Base-by-base conservation (phyloP, 2,888 invertebrate species). In the Laspeyria flexula region DNA sequence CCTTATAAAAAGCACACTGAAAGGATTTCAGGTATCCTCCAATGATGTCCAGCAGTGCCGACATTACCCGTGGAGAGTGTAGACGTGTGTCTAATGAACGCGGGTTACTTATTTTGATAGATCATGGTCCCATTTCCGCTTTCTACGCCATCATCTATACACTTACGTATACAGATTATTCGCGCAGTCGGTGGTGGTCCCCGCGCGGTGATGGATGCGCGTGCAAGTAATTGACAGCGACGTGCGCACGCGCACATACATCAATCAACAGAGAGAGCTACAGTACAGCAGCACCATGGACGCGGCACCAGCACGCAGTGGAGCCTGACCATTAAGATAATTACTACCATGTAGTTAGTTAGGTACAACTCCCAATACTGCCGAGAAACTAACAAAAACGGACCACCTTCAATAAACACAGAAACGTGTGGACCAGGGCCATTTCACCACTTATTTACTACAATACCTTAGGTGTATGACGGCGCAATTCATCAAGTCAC, bases 221-320 rank as follows among this genome's bases (percentile, higher is more conserved):
- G 65, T 54, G 69, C 78, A 61, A 68, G 63, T 79, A 80, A 79
- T 79, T 81, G 81, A 79, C 80, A 81, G 79, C 67, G 63, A 65
- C 73, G 49, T 55, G 70, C 55, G 55, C 63, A 60, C 53, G 41
- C 59, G 54, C 60, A 50, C 60, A 48, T 60, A 45, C 58, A 72
- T 72, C 75, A 71, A 64, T 68, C 65, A 60, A 27, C 37, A 23
- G 31, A 12, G n/a, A n/a, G n/a, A n/a, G n/a, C n/a, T n/a, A n/a
- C n/a, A n/a, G 35, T 40, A 30, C 35, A 21, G 35, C 23, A 3
- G 38, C 25, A 39, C 40, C n/a, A 33, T 29, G 37, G 23, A 23
- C 44, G 29, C 39, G 10, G 37, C 45, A 41, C 33, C 44, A 42
- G 37, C 47, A 50, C 33, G 48, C 47, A 39, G 38, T 16, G 48